Percentiles rank a stretch among this genome's conserved stretches.
Conservation (phyloP, 1,140 invertebrate genomes). For the Saccostrea cuccullata region DNA sequence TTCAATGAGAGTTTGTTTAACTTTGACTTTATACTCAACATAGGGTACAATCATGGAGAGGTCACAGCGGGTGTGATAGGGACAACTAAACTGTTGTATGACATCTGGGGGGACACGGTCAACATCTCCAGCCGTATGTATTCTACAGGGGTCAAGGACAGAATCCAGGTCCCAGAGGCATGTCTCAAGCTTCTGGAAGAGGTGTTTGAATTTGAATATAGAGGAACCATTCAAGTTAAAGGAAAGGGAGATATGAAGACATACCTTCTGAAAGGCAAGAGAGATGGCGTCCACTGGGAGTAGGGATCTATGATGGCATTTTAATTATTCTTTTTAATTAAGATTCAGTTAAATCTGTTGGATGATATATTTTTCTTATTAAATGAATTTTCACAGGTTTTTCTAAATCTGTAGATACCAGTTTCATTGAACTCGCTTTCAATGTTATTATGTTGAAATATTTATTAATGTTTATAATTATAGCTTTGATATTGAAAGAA, state of each 20-base stretch:
- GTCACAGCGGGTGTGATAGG: slow-evolving; percentile 97
- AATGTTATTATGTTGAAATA: not conserved
- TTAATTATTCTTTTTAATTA: not conserved
- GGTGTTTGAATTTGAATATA: slow-evolving; percentile 78
- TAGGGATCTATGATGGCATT: slow-evolving; percentile 24
- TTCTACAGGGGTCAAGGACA: slow-evolving; percentile 86
- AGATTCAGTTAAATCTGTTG: not conserved
- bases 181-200: slow-evolving; percentile 81
- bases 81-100: slow-evolving; percentile 96
- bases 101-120: slow-evolving; percentile 99
- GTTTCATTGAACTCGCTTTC: not conserved
- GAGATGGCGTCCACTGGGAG: slow-evolving; percentile 67
- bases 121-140: slow-evolving; percentile 98
- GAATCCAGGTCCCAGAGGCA: slow-evolving; percentile 87
- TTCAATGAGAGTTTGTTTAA: slow-evolving; percentile 94
- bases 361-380: not conserved
- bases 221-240: slow-evolving; percentile 77
- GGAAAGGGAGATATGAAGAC: slow-evolving; percentile 80
- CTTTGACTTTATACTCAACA: slow-evolving; percentile 91
- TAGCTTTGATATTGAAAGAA: slow-evolving; percentile 31
- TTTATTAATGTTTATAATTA: slow-evolving; percentile 12
- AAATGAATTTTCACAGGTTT: not conserved
- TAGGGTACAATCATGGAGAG: slow-evolving; percentile 86
- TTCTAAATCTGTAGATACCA: not conserved
- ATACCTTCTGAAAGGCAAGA: slow-evolving; percentile 82